Percentiles rank a stretch among this genome's conserved stretches.
phyloP scores from a whole-genome alignment of 2,888 invertebrate genomes.

The Drosophila neonasuta region DNA sequence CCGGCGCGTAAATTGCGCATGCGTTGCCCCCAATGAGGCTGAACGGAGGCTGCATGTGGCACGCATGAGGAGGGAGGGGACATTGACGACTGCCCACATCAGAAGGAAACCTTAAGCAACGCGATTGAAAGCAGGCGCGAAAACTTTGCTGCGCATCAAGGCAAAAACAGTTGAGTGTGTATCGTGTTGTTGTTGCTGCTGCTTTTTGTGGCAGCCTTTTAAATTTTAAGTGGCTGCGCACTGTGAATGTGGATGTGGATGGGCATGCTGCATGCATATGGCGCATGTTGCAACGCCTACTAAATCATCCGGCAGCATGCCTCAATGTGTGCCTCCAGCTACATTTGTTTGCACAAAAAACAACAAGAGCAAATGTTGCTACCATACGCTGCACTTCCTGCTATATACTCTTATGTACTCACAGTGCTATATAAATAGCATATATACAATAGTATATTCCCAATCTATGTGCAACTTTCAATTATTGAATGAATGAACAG shows the following conservation, averaged over 20 bases:
- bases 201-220: constrained; percentile 57
- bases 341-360: constrained; percentile 64
- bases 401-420: constrained; percentile 22
- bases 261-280: constrained; percentile 75
- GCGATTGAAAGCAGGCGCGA: constrained; percentile 58
- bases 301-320: constrained; percentile 73
- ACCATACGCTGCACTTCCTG: constrained; percentile 70
- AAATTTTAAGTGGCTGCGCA: constrained; percentile 65
- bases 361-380: constrained; percentile 54
- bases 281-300: constrained; percentile 75
- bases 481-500: constrained; percentile 65
- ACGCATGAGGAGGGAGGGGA: background rate
- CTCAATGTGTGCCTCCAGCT: constrained; percentile 58
- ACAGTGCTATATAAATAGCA: constrained; percentile 14
- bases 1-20: constrained; percentile 71
- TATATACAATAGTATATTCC: constrained; percentile 20
- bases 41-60: constrained; percentile 42
- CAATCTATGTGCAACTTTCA: constrained; percentile 52
- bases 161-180: constrained; percentile 32
- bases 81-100: constrained; percentile 42
- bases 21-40: constrained; percentile 74
- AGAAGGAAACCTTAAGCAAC: constrained; percentile 45
- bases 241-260: constrained; percentile 57
- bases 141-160: constrained; percentile 53
- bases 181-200: constrained; percentile 29